Evolutionary conservation across 1,140 invertebrate species (phyloP).

Genomic region (Rhopalosiphum padi): DNA sequence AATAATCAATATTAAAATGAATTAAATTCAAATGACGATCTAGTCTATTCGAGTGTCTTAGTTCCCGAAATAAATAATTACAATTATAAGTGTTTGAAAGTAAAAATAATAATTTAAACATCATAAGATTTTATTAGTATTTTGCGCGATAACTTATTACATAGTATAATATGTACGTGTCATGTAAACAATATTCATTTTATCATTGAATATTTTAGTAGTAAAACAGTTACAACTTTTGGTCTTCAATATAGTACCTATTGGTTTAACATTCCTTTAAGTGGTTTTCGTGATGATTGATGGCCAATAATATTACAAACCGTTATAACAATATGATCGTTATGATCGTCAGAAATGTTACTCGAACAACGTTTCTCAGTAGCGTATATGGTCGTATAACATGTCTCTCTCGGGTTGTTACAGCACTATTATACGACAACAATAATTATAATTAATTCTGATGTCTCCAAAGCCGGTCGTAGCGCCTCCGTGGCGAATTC

Average conservation of each 20-base stretch:
- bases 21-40: not conserved
- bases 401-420: not conserved
- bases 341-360: not conserved
- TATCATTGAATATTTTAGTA: no score
- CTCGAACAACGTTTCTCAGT: not conserved
- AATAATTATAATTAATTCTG: constrained; percentile 30
- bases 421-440: not conserved
- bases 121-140: not conserved
- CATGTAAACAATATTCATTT: no score
- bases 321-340: not conserved
- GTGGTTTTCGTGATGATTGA: not conserved
- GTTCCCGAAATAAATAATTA: not conserved
- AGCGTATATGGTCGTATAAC: not conserved
- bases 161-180: no score
- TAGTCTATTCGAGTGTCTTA: not conserved
- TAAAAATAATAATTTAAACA: not conserved
- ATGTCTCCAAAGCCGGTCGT: constrained; percentile 31
- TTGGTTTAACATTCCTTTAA: not conserved
- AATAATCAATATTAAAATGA: not conserved
- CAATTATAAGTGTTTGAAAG: not conserved
- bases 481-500: constrained; percentile 40
- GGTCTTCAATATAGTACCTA: not conserved
- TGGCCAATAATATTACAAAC: not conserved
- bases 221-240: no score
- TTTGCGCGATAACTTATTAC: not conserved